A percentile compares a stretch with the other conserved stretches of the same genome.
Evolutionary conservation across 2,797 vertebrate genomes (phyloP).

Genomic region (Danio jaintianensis): DNA sequence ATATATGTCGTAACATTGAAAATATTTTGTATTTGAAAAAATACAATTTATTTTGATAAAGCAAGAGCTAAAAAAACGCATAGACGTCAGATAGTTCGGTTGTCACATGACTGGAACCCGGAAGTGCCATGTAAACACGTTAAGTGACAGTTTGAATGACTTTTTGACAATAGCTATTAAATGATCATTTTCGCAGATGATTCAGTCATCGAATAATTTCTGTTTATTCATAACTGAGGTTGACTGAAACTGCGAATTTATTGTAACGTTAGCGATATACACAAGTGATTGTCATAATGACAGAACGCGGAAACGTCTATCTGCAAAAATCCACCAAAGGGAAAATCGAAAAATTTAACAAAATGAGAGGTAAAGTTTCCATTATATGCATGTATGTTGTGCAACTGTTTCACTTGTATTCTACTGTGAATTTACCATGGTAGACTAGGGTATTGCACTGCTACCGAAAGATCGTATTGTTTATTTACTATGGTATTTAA

Average conservation of each 20-base stretch:
- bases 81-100: neutral
- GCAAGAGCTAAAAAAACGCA: too few species aligned
- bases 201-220: neutral
- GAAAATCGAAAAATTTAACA: constrained; percentile 71
- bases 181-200: neutral
- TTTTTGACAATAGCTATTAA: neutral
- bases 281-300: constrained; percentile 54
- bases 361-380: constrained; percentile 71
- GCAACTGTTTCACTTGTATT: neutral
- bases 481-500: neutral
- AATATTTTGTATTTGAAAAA: neutral
- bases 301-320: constrained; percentile 60
- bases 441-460: neutral
- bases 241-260: neutral
- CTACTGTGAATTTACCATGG: neutral
- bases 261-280: neutral
- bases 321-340: constrained; percentile 70
- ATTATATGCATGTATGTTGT: neutral
- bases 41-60: neutral
- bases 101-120: constrained; percentile 47
- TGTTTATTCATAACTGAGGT: neutral
- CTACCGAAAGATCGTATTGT: neutral
- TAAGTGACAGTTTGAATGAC: neutral
- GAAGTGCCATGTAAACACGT: constrained; percentile 33
- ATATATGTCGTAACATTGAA: neutral